phyloP scores from a whole-genome alignment of 1,140 invertebrate species.

The Aphaenogaster floridana region DNA sequence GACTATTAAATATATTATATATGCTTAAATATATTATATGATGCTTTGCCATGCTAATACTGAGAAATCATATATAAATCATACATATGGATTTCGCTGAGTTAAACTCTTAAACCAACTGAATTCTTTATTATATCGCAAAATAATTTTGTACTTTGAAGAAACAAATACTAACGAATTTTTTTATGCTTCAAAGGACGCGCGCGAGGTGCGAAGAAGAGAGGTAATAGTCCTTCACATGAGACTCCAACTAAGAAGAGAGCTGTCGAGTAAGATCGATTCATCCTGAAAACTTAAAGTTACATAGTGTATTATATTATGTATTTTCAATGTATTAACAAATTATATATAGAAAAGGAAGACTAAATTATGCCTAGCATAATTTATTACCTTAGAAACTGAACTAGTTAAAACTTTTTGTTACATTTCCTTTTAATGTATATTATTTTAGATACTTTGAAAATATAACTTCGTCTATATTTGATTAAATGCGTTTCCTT shows the following conservation, averaged over 20 bases:
- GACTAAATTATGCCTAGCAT: slow-evolving; percentile 28
- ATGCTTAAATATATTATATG: slow-evolving; percentile 76
- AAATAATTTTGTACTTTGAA: background rate
- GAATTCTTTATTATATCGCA: slow-evolving; percentile 50
- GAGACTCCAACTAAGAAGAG: slow-evolving; percentile 67
- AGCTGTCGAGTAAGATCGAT: slow-evolving; percentile 34
- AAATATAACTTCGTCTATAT: slow-evolving; percentile 72
- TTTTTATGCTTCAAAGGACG: slow-evolving; percentile 65
- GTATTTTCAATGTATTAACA: slow-evolving; percentile 29
- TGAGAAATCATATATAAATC: slow-evolving; percentile 79
- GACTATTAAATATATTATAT: slow-evolving; percentile 33
- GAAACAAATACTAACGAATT: background rate
- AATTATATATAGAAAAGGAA: slow-evolving; percentile 50
- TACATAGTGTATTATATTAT: slow-evolving; percentile 34
- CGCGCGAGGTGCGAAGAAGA: slow-evolving; percentile 60
- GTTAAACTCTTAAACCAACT: slow-evolving; percentile 81
- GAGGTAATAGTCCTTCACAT: slow-evolving; percentile 48
- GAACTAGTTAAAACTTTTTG: slow-evolving; percentile 1
- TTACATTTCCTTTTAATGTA: slow-evolving; percentile 29
- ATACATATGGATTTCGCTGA: slow-evolving; percentile 83
- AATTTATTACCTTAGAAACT: slow-evolving; percentile 13
- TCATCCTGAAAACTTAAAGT: slow-evolving; percentile 21
- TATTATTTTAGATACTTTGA: slow-evolving; percentile 58
- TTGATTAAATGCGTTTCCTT: slow-evolving; percentile 49
- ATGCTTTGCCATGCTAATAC: slow-evolving; percentile 87